Percentiles rank a stretch among this genome's conserved stretches.
Conservation (phyloP, 2,113 vertebrate species). For the Daboia siamensis region DNA sequence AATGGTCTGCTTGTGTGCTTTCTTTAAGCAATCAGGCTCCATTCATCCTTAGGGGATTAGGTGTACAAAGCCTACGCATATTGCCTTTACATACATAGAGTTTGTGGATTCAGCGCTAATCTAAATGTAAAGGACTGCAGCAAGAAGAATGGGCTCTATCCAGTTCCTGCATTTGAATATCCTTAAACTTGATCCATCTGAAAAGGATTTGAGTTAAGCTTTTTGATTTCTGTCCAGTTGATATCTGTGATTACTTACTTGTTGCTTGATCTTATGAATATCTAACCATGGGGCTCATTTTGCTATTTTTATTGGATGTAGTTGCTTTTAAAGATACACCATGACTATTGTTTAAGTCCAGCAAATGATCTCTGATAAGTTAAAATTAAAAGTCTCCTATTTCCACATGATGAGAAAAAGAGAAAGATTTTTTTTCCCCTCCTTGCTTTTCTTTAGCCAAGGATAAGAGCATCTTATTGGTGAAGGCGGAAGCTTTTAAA, state of each 20-base stretch:
- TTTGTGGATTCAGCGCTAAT: neutral
- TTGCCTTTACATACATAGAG: neutral
- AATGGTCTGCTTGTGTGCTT: neutral
- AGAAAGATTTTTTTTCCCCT: neutral
- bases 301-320: neutral
- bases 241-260: neutral
- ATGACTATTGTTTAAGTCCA: neutral
- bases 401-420: neutral
- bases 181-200: neutral
- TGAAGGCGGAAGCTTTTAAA: neutral
- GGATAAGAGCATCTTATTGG: neutral
- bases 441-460: neutral
- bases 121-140: neutral
- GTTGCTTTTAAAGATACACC: neutral
- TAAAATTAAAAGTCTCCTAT: neutral
- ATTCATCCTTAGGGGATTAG: neutral
- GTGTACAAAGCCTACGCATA: neutral
- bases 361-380: neutral
- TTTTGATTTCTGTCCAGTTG: neutral
- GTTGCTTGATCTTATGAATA: neutral
- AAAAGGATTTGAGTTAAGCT: neutral
- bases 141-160: neutral
- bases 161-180: neutral
- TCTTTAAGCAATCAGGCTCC: neutral
- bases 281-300: neutral